These are phyloP conservation scores for Meiosimyza platycephala DNA, from an alignment of 2,888 invertebrate genomes.

Conservation along the genomic window DNA sequence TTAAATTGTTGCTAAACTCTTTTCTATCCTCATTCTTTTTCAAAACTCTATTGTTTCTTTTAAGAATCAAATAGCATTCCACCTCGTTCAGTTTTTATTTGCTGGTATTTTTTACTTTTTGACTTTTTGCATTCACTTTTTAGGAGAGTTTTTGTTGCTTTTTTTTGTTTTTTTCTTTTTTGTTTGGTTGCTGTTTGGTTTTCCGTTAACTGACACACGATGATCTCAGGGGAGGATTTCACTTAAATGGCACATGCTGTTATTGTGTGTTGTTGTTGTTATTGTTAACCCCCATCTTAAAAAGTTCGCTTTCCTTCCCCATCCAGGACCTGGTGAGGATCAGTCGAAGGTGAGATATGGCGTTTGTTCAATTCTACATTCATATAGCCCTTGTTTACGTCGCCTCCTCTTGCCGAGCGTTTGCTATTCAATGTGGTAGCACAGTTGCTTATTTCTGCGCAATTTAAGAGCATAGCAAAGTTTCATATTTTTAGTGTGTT, in stretches of 20 bases:
- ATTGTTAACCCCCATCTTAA: neutral
- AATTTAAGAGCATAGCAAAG: constrained; percentile 19
- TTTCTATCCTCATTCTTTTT: constrained; percentile 10
- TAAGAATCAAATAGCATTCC: neutral
- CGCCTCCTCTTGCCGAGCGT: neutral
- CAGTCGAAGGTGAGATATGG: neutral
- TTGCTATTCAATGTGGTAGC: constrained; percentile 14
- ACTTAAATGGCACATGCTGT: constrained; percentile 21
- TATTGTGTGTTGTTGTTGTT: neutral
- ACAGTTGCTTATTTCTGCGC: constrained; percentile 6
- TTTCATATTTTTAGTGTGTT: constrained; percentile 5
- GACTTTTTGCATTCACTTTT: constrained; percentile 6
- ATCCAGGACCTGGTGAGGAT: neutral
- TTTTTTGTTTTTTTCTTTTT: neutral
- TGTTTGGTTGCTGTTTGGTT: neutral
- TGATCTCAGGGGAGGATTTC: constrained; percentile 27
- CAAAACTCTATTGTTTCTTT: constrained; percentile 1
- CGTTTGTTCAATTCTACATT: neutral
- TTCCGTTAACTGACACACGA: neutral
- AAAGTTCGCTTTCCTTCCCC: neutral
- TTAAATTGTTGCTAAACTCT: constrained; percentile 21
- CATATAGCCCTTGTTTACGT: no score
- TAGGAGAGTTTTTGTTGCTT: neutral
- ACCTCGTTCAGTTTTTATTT: constrained; percentile 15
- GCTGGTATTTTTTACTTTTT: constrained; percentile 4